Conservation (phyloP, 2,113 vertebrate genomes). For the Percina caprodes region DNA sequence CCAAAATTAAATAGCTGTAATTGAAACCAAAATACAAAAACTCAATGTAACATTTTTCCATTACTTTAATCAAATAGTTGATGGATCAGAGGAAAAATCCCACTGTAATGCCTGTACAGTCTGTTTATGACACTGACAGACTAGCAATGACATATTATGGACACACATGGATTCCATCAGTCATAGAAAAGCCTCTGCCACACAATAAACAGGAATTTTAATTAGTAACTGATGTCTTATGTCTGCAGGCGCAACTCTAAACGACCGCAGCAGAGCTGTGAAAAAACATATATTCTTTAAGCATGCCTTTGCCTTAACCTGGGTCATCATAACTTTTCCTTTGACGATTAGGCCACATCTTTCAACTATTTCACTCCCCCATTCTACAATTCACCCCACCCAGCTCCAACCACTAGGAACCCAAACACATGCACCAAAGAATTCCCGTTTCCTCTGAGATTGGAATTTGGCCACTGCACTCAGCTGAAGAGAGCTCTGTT, state of each 20-base stretch:
- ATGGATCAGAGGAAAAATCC: neutral
- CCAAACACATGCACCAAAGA: constrained; percentile 63
- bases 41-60: neutral
- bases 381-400: constrained; percentile 54
- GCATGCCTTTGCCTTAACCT: constrained; percentile 16
- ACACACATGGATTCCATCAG: constrained; percentile 72
- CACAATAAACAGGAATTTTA: constrained; percentile 69
- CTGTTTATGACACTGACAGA: constrained; percentile 35
- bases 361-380: constrained; percentile 56
- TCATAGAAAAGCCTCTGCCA: constrained; percentile 37
- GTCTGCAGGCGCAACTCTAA: constrained; percentile 31
- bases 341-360: constrained; percentile 35
- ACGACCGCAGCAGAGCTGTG: constrained; percentile 16
- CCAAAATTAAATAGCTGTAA: neutral
- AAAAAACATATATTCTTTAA: constrained; percentile 21
- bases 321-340: constrained; percentile 50
- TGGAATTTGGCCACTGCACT: constrained; percentile 61
- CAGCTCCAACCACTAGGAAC: constrained; percentile 53
- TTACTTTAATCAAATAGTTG: neutral
- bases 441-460: constrained; percentile 67
- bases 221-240: constrained; percentile 70
- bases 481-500: constrained; percentile 29
- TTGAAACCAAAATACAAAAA: constrained; percentile 15
- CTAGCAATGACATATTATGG: constrained; percentile 52
- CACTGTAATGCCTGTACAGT: neutral